A percentile compares a stretch with the other conserved stretches of the same genome.
These are phyloP conservation scores for Picathartes gymnocephalus DNA, from an alignment of 2,113 vertebrate genomes.

Conservation along the genomic window DNA sequence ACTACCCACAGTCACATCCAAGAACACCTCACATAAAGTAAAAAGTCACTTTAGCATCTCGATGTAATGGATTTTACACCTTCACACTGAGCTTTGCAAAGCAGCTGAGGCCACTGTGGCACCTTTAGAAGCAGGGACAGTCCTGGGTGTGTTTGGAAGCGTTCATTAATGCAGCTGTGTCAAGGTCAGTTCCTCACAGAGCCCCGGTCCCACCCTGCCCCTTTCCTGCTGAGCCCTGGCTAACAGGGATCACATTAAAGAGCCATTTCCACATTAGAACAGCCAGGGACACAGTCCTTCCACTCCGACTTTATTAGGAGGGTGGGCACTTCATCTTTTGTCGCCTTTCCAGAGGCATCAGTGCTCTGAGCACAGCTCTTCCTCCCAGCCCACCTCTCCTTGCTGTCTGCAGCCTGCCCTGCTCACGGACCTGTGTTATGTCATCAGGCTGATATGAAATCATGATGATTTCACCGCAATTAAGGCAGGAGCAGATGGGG, in stretches of 20 bases:
- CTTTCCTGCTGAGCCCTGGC: neutral
- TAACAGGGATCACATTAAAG: neutral
- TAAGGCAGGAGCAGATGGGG: conserved; percentile 17
- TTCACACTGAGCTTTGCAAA: neutral
- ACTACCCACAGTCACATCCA: neutral
- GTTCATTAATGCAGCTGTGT: rapidly evolving
- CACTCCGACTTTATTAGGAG: neutral
- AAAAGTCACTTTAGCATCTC: neutral
- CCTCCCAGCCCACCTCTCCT: neutral
- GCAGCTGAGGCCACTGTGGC: neutral
- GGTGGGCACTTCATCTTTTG: neutral
- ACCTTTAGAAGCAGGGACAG: neutral
- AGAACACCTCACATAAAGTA: neutral
- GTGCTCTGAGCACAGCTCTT: neutral
- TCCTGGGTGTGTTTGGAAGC: neutral
- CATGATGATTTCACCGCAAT: neutral
- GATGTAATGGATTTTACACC: neutral
- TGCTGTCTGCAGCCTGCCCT: neutral
- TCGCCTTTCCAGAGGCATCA: neutral
- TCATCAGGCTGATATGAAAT: conserved; percentile 29
- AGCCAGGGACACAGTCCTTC: neutral
- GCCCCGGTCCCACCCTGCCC: neutral
- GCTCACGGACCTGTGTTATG: neutral
- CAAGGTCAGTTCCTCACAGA: neutral
- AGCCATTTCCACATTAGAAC: neutral